phyloP scores from a whole-genome alignment of 2,113 vertebrate species.

The Rhynchopsitta pachyrhyncha region DNA sequence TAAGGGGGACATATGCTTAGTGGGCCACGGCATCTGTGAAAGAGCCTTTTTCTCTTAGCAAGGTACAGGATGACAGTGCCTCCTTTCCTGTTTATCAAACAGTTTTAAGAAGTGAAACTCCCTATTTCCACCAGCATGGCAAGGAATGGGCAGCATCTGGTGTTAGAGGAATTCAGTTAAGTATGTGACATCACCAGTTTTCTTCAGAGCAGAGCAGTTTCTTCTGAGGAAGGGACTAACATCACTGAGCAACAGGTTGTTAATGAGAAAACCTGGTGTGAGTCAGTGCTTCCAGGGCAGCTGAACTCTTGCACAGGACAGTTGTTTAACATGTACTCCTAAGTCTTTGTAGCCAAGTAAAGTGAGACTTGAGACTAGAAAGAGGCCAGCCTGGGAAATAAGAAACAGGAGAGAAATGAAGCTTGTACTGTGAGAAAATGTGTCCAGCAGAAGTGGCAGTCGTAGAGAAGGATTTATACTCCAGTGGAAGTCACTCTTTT shows the following conservation, averaged over 20 bases:
- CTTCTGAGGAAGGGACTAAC: not conserved
- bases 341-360: not conserved
- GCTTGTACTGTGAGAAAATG: not conserved
- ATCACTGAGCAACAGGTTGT: accelerated
- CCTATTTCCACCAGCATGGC: not conserved
- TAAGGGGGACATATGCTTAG: not conserved
- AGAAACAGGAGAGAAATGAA: not conserved
- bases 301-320: not conserved
- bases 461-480: not conserved
- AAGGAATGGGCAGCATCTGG: not conserved
- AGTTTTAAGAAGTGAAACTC: not conserved
- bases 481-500: not conserved
- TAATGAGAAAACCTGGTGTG: not conserved
- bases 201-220: not conserved
- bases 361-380: not conserved
- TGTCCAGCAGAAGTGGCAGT: not conserved
- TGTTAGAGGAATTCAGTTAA: not conserved
- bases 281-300: not conserved
- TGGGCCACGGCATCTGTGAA: not conserved
- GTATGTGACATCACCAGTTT: not conserved
- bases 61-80: not conserved
- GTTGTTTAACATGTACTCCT: not conserved
- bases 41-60: not conserved
- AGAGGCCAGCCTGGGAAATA: not conserved
- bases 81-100: not conserved